Evolutionary conservation across 1,140 invertebrate genomes (phyloP).

Genomic region (Melitaea cinxia): DNA sequence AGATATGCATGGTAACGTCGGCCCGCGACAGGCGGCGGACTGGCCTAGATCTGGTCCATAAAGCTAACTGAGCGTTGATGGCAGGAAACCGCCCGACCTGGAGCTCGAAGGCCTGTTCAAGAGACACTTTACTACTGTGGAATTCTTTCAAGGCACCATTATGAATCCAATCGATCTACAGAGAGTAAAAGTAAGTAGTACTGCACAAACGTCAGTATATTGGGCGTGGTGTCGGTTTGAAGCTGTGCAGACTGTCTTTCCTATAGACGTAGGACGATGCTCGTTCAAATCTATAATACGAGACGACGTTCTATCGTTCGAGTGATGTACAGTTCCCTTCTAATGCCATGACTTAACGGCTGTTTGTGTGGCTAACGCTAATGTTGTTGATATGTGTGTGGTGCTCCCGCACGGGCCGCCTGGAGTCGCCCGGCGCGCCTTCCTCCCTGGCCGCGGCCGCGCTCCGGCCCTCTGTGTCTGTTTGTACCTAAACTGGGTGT

Average conservation of each 20-base stretch:
- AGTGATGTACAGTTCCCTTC: slow-evolving; percentile 65
- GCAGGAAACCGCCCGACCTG: slow-evolving; percentile 96
- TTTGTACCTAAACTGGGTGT: slow-evolving; percentile 70
- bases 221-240: slow-evolving; percentile 79
- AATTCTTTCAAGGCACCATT: slow-evolving; percentile 99
- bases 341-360: slow-evolving; percentile 58
- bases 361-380: slow-evolving; percentile 73
- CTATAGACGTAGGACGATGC: slow-evolving; percentile 75
- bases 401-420: slow-evolving; percentile 43
- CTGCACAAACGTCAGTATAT: slow-evolving; percentile 58
- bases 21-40: slow-evolving; percentile 71
- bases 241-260: slow-evolving; percentile 74
- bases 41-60: slow-evolving; percentile 63
- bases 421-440: slow-evolving; percentile 10
- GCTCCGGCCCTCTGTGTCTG: slow-evolving; percentile 46
- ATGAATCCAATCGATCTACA: slow-evolving; percentile 99
- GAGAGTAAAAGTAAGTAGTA: slow-evolving; percentile 96
- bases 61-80: slow-evolving; percentile 83
- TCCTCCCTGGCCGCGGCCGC: slow-evolving; percentile 25
- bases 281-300: slow-evolving; percentile 60
- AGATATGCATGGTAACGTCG: slow-evolving; percentile 77
- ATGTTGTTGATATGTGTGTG: slow-evolving; percentile 54
- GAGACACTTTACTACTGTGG: slow-evolving; percentile 99
- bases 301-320: slow-evolving; percentile 54
- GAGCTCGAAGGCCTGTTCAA: slow-evolving; percentile 99